Evolutionary conservation across 2,888 invertebrate species (phyloP), one percentile per base, ranked within the genome.

Genomic region (Seladonia tumulorum): DNA sequence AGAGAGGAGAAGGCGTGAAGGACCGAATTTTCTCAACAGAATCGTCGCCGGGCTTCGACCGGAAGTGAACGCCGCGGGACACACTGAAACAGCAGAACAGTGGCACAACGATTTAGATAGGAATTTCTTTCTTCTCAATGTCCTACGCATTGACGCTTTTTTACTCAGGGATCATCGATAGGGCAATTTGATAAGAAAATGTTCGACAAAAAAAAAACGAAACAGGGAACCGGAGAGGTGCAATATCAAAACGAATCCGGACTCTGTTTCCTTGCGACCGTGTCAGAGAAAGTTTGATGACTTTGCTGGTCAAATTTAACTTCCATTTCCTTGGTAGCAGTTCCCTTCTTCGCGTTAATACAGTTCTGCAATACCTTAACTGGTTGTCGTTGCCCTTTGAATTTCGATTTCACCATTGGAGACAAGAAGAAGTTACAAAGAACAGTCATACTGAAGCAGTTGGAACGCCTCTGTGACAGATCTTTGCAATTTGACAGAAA

Each of bases 151-250:
- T 87, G 76, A 90, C 82, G 87, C 90, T 89, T 90, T 83, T 83
- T 66, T 82, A 80, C 90, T 90, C 90, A 87, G 90, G 90, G 89
- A 90, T 90, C 84, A 87, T 86, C 76, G 84, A 84, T 79, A 90
- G 60, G 47, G 35, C 42, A 49, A 68, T 79, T 85, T 79, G 68
- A 80, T 81, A 70, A 57, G 39, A 49, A 16, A 72, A 79, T 12
- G 42, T 68, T 79, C 49, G 10, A 53, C 53, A 53, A 76, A 79
- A 78, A 53, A 76, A 79, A 78, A 81, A 82, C 63, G 18, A 35
- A 49, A 76, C 80, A 53, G 53, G 53, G 53, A 53, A 53, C n/a
- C 53, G 53, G 10, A 53, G n/a, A 53, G 49, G 49, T 53, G 49
- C 8, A 53, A 18, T 53, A 53, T 22, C 22, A 22, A 53, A 22